Conservation (phyloP, 1,140 invertebrate genomes). For the Pantala flavescens region DNA sequence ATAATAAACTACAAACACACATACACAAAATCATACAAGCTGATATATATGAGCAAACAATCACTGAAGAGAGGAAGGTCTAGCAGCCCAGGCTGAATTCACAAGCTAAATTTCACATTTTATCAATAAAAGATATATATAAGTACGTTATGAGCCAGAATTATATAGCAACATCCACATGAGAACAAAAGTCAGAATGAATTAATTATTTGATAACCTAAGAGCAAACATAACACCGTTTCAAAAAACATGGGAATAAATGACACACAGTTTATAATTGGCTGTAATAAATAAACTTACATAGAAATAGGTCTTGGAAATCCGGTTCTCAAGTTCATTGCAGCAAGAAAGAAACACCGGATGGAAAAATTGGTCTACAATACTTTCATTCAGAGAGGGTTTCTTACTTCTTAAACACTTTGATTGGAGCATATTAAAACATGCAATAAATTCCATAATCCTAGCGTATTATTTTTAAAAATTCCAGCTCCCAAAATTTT, state of each 20-base stretch:
- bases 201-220: not conserved
- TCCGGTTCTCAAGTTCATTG: conserved; percentile 8
- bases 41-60: too few relatives aligned
- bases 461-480: too few relatives aligned
- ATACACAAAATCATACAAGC: too few relatives aligned
- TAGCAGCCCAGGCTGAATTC: not conserved
- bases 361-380: not conserved
- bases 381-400: not conserved
- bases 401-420: not conserved
- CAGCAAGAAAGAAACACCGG: conserved; percentile 7
- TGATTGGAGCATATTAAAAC: not conserved
- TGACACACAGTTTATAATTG: not conserved
- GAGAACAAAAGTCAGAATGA: not conserved
- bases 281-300: not conserved
- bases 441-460: too few relatives aligned
- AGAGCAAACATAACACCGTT: not conserved
- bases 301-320: conserved; percentile 10
- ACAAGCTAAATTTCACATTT: not conserved
- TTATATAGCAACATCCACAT: too few relatives aligned
- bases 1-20: too few relatives aligned
- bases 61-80: not conserved
- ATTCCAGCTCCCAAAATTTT: too few relatives aligned
- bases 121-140: not conserved
- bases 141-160: not conserved
- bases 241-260: not conserved